Base-by-base conservation (phyloP, 2,888 invertebrate species). In the Megaustenia siamemsis region DNA sequence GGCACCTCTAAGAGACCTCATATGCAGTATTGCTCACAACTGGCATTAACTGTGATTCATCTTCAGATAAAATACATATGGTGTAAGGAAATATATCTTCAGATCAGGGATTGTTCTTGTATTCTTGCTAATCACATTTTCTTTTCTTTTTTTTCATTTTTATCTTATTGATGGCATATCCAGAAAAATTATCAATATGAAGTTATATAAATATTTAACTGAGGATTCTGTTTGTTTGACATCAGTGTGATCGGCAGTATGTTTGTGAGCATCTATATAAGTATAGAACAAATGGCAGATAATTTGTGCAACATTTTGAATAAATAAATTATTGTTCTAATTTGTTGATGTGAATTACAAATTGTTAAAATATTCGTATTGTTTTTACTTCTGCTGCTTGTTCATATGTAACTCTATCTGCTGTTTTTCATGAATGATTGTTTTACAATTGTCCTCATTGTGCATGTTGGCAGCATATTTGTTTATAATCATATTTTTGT, bases 381-480 rank as follows among this genome's bases (percentile, higher is more conserved):
- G 28, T 73, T 73, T 73, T 28, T 45, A 73, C 12, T 28, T 73
- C 43, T 73, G 71, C n/a, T 73, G 15, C 15, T 43, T 73, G 49
- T 49, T 32, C 1, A 69, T 40, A 49, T 53, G 32, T 71, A n/a
- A n/a, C n/a, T 40, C 69, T 69, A 1, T 43, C n/a, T 10, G 43
- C 45, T 73, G 73, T 35, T 45, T 73, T 32, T 73, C 28, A 12
- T 77, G 21, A n/a, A n/a, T 56, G 63, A 66, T 63, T 45, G 45
- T 66, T 63, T 76, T 21, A 53, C 49, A 43, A 24, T 53, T 76
- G 38, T 60, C 15, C 38, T n/a, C 24, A 56, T 68, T 66, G 56
- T 75, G 45, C 45, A 35, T 56, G 82, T 71, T 82, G 82, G 71
- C 60, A 82, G 71, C 82, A 60, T 56, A 66, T 73, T n/a, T 32